These are phyloP conservation scores for Diglossa cyanea DNA, from an alignment of 2,797 vertebrate genomes.

Conservation along the genomic window DNA sequence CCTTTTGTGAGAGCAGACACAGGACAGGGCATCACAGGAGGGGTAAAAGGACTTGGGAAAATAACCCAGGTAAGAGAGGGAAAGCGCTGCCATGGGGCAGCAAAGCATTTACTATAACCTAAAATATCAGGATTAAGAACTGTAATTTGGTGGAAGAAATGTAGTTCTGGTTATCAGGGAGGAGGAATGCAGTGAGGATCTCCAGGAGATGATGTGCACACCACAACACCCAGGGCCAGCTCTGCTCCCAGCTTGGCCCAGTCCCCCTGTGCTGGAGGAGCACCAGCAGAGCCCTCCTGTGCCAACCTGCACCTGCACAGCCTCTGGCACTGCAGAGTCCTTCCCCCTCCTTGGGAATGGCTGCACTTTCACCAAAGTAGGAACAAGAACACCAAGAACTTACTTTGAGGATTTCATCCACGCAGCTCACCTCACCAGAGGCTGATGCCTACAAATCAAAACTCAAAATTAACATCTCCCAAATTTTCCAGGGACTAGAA, in stretches of 20 bases:
- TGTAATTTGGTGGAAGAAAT: neutral
- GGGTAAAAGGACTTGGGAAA: neutral
- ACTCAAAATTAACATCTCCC: conserved; percentile 13
- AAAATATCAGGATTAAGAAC: neutral
- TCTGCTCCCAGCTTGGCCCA: neutral
- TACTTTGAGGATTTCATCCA: conserved; percentile 99
- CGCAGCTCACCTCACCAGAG: conserved; percentile 92
- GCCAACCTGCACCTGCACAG: neutral
- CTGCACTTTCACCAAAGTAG: neutral
- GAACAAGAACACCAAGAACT: conserved; percentile 15
- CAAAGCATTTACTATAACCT: neutral
- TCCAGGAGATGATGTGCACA: neutral
- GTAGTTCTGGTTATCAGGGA: neutral
- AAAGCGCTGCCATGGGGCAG: neutral
- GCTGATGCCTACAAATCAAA: conserved; percentile 84
- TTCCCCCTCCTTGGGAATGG: neutral
- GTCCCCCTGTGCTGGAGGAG: neutral
- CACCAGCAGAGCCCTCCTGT: neutral
- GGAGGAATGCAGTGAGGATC: neutral
- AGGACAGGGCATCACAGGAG: neutral
- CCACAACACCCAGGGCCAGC: neutral
- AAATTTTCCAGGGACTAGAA: neutral
- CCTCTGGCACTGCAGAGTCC: neutral
- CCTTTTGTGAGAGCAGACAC: neutral
- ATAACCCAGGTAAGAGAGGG: neutral